phyloP scores from a whole-genome alignment of 2,888 invertebrate genomes.

The Stenotaenia linearis region DNA sequence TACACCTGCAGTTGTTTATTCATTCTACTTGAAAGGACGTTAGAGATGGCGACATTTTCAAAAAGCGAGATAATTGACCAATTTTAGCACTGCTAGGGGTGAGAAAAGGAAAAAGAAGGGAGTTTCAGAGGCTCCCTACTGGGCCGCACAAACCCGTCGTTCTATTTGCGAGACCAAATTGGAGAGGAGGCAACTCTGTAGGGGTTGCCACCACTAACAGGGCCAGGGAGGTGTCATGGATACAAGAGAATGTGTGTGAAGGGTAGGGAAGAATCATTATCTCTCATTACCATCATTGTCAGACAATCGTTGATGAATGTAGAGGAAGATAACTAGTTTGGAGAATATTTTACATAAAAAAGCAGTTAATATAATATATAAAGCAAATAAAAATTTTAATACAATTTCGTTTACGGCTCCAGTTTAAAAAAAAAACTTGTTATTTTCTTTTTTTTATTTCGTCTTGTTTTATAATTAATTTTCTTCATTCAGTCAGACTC shows the following conservation, averaged over 20 bases:
- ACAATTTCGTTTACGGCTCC: too few relatives aligned
- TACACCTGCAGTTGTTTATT: neutral
- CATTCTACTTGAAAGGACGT: constrained; percentile 2
- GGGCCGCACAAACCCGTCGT: neutral
- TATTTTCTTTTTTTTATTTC: too few relatives aligned
- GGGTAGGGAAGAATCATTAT: neutral
- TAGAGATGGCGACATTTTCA: neutral
- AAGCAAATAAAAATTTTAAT: neutral
- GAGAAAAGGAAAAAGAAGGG: constrained; percentile 12
- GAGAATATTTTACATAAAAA: neutral
- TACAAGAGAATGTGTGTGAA: constrained; percentile 10
- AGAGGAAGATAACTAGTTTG: neutral
- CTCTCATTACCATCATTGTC: constrained; percentile 9
- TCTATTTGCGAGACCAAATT: constrained; percentile 13
- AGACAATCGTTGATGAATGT: neutral
- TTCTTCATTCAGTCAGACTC: too few relatives aligned
- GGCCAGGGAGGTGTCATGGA: constrained; percentile 2
- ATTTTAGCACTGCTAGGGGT: constrained; percentile 7
- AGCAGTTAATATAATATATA: neutral
- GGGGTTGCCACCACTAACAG: constrained; percentile 15
- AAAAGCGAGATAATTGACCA: constrained; percentile 21
- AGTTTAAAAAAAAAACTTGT: too few relatives aligned
- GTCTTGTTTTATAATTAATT: too few relatives aligned
- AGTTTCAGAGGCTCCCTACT: constrained; percentile 1
- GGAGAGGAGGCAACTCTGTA: constrained; percentile 9